phyloP scores from a whole-genome alignment of 2,888 invertebrate genomes.

The Octodonta nipae region DNA sequence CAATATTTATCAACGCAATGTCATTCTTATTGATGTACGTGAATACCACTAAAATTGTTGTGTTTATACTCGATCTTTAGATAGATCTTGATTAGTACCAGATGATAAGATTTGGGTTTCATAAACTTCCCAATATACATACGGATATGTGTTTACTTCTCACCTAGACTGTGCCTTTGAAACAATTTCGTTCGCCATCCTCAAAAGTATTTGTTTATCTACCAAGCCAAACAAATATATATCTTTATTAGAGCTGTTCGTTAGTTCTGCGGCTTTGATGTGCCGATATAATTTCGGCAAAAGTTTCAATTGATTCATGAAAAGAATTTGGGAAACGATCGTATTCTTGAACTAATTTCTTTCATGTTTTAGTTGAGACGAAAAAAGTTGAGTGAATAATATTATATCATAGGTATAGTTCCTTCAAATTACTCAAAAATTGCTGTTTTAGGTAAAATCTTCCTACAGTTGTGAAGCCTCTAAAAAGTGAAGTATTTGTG shows the following conservation, averaged over 20 bases:
- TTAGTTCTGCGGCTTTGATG: slow-evolving; percentile 10
- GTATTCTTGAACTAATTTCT: too few species aligned
- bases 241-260: slow-evolving; percentile 9
- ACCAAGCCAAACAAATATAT: slow-evolving; percentile 7
- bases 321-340: too few species aligned
- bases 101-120: slow-evolving; percentile 15
- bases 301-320: slow-evolving; percentile 5
- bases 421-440: too few species aligned
- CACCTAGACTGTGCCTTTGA: slow-evolving; percentile 12
- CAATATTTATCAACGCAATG: slow-evolving; percentile 17
- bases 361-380: too few species aligned
- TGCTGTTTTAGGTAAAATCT: too few species aligned
- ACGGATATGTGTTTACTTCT: slow-evolving; percentile 11
- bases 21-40: slow-evolving; percentile 18
- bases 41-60: slow-evolving; percentile 14
- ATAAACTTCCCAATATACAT: slow-evolving; percentile 14
- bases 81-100: slow-evolving; percentile 15
- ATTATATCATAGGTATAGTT: too few species aligned
- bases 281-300: too few species aligned
- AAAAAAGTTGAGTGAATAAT: too few species aligned
- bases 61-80: slow-evolving; percentile 13
- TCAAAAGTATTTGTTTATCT: slow-evolving; percentile 12
- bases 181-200: slow-evolving; percentile 11
- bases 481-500: too few species aligned
- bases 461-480: too few species aligned